Evolutionary conservation across 2,113 vertebrate genomes (phyloP).

Genomic region (Actenoides lindsayi): DNA sequence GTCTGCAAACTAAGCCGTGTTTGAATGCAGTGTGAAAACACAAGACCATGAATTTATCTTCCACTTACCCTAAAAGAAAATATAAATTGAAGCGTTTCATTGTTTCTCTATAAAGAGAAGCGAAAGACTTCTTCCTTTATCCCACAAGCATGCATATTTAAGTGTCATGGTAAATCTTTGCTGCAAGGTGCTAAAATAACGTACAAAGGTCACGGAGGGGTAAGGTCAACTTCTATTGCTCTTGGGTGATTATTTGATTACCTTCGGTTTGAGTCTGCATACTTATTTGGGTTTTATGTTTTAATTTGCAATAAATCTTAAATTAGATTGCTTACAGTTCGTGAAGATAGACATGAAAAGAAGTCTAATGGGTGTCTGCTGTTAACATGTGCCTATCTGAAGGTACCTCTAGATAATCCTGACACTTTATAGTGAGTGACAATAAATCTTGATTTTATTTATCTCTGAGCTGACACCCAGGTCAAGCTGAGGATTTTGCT

Average conservation of each 20-base stretch:
- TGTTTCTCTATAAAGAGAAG: background rate
- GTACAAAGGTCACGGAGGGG: background rate
- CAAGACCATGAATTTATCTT: background rate
- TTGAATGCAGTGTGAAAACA: background rate
- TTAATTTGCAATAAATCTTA: background rate
- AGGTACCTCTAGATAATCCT: background rate
- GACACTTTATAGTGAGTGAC: background rate
- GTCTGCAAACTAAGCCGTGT: background rate
- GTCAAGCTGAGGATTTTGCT: slow-evolving; percentile 20
- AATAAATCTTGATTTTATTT: background rate
- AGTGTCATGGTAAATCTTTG: background rate
- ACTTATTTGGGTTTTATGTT: background rate
- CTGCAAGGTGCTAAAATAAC: background rate
- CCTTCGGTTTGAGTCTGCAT: background rate
- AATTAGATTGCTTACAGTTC: background rate
- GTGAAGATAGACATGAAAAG: background rate
- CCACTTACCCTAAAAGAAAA: background rate
- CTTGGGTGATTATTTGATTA: background rate
- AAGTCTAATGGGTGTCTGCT: background rate
- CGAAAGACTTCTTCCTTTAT: background rate
- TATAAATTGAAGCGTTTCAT: background rate
- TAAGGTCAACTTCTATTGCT: background rate
- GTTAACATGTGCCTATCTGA: background rate
- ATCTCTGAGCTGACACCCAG: background rate
- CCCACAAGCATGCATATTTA: background rate